phyloP scores from a whole-genome alignment of 2,888 invertebrate genomes.

The Podabrus alpinus region DNA sequence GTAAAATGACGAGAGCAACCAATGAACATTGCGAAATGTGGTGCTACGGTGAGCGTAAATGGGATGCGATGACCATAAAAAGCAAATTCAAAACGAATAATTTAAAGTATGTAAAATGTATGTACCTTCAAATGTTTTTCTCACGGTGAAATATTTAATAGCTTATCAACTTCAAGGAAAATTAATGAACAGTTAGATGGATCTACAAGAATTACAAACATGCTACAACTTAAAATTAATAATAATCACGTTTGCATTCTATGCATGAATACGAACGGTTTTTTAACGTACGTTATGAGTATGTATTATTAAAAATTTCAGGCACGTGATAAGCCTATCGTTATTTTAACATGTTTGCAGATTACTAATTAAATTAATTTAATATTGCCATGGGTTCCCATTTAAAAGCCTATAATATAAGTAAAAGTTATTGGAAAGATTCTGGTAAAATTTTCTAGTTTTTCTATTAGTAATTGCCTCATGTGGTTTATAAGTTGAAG shows the following conservation, averaged over 20 bases:
- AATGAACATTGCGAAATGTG: background rate
- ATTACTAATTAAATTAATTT: background rate
- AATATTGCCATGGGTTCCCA: background rate
- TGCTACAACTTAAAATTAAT: constrained; percentile 1
- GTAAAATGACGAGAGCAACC: too few species aligned
- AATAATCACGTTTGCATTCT: constrained; percentile 8
- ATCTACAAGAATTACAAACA: background rate
- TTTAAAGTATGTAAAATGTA: background rate
- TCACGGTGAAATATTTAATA: constrained; percentile 5
- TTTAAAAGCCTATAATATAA: background rate
- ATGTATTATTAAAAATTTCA: background rate
- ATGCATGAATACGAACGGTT: constrained; percentile 9
- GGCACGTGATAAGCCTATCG: background rate
- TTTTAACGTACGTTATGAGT: background rate
- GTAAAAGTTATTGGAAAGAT: background rate
- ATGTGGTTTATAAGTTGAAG: too few species aligned
- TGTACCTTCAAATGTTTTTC: background rate
- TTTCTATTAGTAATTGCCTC: too few species aligned
- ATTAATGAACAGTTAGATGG: constrained; percentile 6
- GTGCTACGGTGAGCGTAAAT: background rate
- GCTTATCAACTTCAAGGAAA: constrained; percentile 4
- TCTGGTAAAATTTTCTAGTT: too few species aligned
- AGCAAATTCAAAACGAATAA: background rate
- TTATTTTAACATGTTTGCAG: background rate
- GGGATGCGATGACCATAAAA: background rate